These are phyloP conservation scores for Drosophila setosimentum DNA, from an alignment of 2,888 invertebrate species.

Conservation along the genomic window DNA sequence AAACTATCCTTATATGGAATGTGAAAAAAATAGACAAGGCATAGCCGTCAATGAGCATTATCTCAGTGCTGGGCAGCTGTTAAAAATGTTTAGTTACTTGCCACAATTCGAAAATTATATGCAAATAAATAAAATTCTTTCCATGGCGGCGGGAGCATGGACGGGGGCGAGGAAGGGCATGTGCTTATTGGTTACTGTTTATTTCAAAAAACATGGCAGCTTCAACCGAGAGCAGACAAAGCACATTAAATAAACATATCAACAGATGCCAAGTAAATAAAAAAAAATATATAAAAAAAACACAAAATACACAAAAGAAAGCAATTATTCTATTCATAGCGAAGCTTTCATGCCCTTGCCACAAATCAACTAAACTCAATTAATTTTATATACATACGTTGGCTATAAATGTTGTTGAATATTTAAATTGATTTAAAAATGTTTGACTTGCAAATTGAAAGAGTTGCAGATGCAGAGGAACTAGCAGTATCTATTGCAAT, in stretches of 20 bases:
- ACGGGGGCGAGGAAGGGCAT: neutral
- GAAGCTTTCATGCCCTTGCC: constrained; percentile 25
- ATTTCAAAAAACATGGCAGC: constrained; percentile 59
- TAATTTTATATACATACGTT: neutral
- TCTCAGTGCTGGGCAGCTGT: constrained; percentile 13
- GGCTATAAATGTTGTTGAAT: neutral
- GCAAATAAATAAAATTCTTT: constrained; percentile 46
- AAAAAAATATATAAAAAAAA: constrained; percentile 22
- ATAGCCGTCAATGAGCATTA: constrained; percentile 15
- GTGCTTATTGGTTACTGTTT: constrained; percentile 55
- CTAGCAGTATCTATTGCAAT: neutral
- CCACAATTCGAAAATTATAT: constrained; percentile 28
- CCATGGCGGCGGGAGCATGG: constrained; percentile 10
- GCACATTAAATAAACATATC: constrained; percentile 74
- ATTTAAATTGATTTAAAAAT: neutral
- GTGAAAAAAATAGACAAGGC: constrained; percentile 15
- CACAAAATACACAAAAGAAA: neutral
- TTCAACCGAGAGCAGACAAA: constrained; percentile 27
- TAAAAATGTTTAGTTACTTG: constrained; percentile 3
- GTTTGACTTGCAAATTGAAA: neutral
- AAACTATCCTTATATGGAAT: constrained; percentile 25
- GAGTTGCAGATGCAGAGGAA: neutral
- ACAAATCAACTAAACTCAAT: neutral
- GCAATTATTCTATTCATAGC: constrained; percentile 21
- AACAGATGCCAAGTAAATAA: constrained; percentile 72